Conservation (phyloP, 2,888 invertebrate species). For the Phortica okadai region DNA sequence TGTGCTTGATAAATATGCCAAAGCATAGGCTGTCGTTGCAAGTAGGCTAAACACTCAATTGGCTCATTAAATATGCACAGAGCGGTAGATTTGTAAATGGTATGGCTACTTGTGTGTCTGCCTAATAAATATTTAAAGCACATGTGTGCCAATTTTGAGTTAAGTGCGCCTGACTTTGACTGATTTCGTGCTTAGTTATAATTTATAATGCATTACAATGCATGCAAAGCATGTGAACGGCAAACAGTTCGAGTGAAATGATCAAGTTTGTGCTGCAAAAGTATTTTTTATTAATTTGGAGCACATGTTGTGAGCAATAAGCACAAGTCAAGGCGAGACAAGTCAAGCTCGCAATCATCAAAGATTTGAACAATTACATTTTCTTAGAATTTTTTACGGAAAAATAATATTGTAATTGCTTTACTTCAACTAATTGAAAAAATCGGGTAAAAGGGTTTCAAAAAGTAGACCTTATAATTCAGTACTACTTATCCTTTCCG, state of each 20-base stretch:
- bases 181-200: slow-evolving; percentile 16
- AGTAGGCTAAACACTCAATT: no score
- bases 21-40: no score
- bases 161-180: slow-evolving; percentile 1
- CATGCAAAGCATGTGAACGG: neutral
- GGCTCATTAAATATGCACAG: slow-evolving; percentile 9
- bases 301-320: neutral
- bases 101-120: neutral
- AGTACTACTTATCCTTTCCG: neutral
- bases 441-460: no score
- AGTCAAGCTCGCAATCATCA: no score
- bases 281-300: neutral
- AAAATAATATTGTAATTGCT: no score
- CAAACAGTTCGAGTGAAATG: neutral
- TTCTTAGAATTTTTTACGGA: no score
- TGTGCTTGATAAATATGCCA: no score
- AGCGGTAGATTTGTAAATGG: neutral
- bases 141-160: slow-evolving; percentile 1
- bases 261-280: no score
- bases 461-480: neutral
- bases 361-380: no score
- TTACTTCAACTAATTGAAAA: no score
- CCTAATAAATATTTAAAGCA: slow-evolving; percentile 15
- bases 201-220: slow-evolving; percentile 15
- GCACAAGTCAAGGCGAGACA: no score